These are phyloP conservation scores for Elmis aenea DNA, from an alignment of 2,888 invertebrate species.

Conservation along the genomic window DNA sequence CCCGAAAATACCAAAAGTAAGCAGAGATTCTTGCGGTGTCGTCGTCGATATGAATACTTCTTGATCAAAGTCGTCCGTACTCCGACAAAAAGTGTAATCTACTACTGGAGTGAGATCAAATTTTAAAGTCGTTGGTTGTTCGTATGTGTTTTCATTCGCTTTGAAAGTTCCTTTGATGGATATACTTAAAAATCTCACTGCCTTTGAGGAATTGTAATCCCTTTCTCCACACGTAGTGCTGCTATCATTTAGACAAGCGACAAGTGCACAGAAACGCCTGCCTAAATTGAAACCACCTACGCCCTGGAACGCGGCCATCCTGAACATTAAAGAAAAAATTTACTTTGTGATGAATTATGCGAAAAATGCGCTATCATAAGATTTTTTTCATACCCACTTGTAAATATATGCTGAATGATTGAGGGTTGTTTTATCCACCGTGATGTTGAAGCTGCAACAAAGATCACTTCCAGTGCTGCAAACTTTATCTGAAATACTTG, in stretches of 20 bases:
- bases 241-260: conserved; percentile 22
- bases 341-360: too few species aligned
- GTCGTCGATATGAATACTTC: conserved; percentile 19
- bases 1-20: conserved; percentile 28
- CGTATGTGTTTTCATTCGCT: conserved; percentile 11
- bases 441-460: conserved; percentile 11
- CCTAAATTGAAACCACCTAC: too few species aligned
- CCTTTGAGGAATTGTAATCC: conserved; percentile 4
- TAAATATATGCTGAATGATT: conserved; percentile 9
- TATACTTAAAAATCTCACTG: conserved; percentile 19
- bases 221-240: conserved; percentile 20
- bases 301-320: too few species aligned
- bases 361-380: too few species aligned
- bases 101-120: conserved; percentile 22
- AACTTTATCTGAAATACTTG: conserved; percentile 5
- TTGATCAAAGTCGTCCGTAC: conserved; percentile 8
- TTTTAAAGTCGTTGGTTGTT: conserved; percentile 25
- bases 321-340: too few species aligned
- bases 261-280: conserved; percentile 25
- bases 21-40: conserved; percentile 15
- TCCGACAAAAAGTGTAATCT: conserved; percentile 25
- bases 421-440: conserved; percentile 2
- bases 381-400: conserved; percentile 7
- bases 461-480: conserved; percentile 11
- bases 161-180: conserved; percentile 15